Base-by-base conservation (phyloP, 2,797 vertebrate species). In the Pangasius krempfi region DNA sequence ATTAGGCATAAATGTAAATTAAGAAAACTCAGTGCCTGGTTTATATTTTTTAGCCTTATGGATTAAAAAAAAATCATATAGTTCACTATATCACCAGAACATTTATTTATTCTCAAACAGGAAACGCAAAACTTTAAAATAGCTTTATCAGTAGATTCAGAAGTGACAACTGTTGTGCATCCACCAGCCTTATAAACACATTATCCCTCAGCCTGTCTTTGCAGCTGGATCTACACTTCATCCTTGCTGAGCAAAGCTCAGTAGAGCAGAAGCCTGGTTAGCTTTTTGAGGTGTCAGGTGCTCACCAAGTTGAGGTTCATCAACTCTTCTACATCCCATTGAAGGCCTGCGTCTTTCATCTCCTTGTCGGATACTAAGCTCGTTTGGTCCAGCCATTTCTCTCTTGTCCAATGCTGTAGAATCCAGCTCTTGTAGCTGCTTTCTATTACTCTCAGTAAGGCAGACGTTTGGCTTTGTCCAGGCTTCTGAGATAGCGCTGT, bases 401-500 rank as follows among this genome's bases (percentile, higher is more conserved):
- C 68, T 40, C 52, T 81, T 73, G 66, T 72, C 84, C 85, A 91
- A 93, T 91, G 88, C 88, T 80, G 89, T 93, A 93, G 94, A 95
- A 94, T 95, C 88, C 88, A 86, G 86, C 92, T 86, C 87, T 50
- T 86, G 91, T 85, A 87, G 89, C 76, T 87, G 87, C 76, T 75
- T 88, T 87, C 72, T 47, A 85, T 85, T 88, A 83, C 72, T 90
- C 86, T 87, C 89, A 87, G 79, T 72, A 85, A 64, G 58, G 44
- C 79, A 92, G 91, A 93, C 83, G 89, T 92, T 92, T 93, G 93
- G 92, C 92, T 92, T 94, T 89, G 87, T 92, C 86, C 25, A 92
- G 89, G 91, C 75, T 86, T 92, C 93, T 88, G 78, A 94, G 94
- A 95, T 95, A 94, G 94, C 88, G 18, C 78, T 88, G 86, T 84